Evolutionary conservation across 64 coral and sea anemone genomes (phyloP).

Genomic region (Platygyra sinensis): DNA sequence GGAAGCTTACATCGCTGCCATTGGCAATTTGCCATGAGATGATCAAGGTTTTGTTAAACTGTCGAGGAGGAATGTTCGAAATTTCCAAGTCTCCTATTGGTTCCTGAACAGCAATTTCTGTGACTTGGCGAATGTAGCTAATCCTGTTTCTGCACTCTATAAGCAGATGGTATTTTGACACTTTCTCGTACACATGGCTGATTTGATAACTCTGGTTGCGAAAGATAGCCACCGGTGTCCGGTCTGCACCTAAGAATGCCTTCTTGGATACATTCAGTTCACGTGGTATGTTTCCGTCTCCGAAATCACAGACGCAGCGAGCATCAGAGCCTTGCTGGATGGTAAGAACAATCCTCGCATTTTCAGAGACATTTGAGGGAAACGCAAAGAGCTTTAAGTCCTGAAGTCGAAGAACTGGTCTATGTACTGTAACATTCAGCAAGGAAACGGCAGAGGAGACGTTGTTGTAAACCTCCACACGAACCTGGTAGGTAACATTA

Average conservation of each 20-base stretch:
- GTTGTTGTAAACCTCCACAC: not conserved
- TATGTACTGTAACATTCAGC: conserved; percentile 4
- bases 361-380: conserved; percentile 15
- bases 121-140: not conserved
- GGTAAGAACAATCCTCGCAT: not conserved
- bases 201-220: not conserved
- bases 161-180: not conserved
- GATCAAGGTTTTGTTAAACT: not conserved
- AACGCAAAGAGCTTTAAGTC: not conserved
- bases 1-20: conserved; percentile 13
- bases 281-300: not conserved
- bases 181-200: not conserved
- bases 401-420: conserved; percentile 13
- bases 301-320: not conserved
- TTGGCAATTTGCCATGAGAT: conserved; percentile 6
- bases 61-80: not conserved
- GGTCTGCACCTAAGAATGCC: not conserved
- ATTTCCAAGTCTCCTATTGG: conserved; percentile 14
- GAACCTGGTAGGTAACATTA: not conserved
- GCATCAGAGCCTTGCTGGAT: conserved; percentile 24
- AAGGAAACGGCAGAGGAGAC: not conserved
- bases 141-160: conserved; percentile 16
- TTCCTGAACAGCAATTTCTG: conserved; percentile 12
- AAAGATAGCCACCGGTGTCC: not conserved
- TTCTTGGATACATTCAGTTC: not conserved